Conservation (phyloP, 2,888 invertebrate genomes). For the Ormia ochracea region DNA sequence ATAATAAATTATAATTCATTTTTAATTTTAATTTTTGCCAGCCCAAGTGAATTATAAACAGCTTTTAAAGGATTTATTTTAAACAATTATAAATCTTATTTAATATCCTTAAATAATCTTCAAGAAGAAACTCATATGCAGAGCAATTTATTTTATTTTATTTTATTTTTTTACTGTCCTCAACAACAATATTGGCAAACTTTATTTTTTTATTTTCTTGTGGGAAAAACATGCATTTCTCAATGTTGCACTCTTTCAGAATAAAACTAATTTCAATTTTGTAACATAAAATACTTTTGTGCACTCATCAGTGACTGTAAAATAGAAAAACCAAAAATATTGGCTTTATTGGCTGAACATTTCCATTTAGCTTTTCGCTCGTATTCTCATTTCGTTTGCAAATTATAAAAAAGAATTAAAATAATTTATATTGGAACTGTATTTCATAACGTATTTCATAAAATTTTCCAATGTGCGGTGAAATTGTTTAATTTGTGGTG, state of each 20-base stretch:
- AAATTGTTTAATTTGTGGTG: slow-evolving; percentile 27
- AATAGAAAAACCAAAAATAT: neutral
- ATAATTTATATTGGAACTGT: slow-evolving; percentile 15
- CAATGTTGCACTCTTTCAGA: no score
- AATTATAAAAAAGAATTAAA: slow-evolving; percentile 2
- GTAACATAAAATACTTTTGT: slow-evolving; percentile 27
- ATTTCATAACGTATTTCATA: slow-evolving; percentile 1
- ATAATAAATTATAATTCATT: neutral
- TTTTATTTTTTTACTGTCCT: no score
- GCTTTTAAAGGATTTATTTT: no score
- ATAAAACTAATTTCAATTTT: neutral
- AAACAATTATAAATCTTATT: no score
- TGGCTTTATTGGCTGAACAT: slow-evolving; percentile 3
- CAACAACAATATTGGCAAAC: no score
- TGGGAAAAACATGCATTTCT: neutral
- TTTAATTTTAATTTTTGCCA: no score
- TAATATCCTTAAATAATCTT: no score
- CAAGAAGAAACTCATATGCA: no score
- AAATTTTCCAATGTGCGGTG: neutral
- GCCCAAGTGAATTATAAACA: no score
- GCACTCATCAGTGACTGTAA: slow-evolving; percentile 33
- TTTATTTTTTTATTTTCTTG: neutral
- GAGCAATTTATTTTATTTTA: no score
- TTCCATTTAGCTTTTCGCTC: slow-evolving; percentile 15
- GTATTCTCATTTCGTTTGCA: slow-evolving; percentile 8